Conservation (phyloP, 1,140 invertebrate genomes). For the Agrilus planipennis region DNA sequence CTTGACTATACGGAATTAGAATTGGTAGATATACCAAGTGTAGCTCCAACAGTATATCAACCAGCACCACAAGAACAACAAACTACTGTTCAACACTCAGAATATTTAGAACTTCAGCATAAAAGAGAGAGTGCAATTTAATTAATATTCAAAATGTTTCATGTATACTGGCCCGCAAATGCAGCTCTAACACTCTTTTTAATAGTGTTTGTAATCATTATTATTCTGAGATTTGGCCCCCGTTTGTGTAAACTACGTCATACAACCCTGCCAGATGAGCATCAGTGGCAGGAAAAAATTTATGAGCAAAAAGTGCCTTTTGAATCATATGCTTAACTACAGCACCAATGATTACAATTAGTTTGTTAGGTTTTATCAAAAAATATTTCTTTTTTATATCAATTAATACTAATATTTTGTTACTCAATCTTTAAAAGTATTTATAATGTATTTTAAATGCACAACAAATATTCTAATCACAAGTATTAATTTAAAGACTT, state of each 20-base stretch:
- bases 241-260: constrained; percentile 54
- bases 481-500: no score
- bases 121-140: constrained; percentile 74
- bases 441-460: no score
- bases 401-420: no score
- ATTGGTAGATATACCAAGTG: constrained; percentile 11
- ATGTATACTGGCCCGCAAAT: constrained; percentile 46
- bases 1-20: constrained; percentile 66
- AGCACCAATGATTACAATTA: no score
- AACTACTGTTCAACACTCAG: constrained; percentile 21
- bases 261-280: constrained; percentile 43
- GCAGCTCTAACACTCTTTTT: constrained; percentile 55
- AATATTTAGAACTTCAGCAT: constrained; percentile 58
- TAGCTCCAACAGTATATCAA: constrained; percentile 30
- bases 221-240: constrained; percentile 58
- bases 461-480: no score
- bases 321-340: neutral
- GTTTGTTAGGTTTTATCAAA: no score
- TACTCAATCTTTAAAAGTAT: no score
- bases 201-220: constrained; percentile 58
- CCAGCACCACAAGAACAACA: constrained; percentile 22
- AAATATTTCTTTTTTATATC: no score
- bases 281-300: constrained; percentile 44
- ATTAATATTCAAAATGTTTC: constrained; percentile 21
- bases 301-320: constrained; percentile 47